Evolutionary conservation across 2,113 vertebrate species (phyloP).

Genomic region (Alethe diademata): DNA sequence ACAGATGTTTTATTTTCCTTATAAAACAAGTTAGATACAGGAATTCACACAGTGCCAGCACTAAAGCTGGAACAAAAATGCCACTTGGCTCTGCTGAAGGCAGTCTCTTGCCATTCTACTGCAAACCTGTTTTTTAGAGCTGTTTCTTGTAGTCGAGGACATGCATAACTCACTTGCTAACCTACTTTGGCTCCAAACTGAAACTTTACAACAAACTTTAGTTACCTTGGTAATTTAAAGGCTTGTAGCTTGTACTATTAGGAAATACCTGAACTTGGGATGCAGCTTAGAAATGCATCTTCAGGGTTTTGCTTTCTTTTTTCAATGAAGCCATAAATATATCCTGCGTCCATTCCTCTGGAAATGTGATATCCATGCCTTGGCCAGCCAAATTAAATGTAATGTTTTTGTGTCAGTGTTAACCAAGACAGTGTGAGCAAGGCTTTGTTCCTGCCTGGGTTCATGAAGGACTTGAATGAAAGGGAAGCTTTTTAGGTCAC

Average conservation of each 20-base stretch:
- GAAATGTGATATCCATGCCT: neutral
- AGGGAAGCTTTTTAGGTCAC: neutral
- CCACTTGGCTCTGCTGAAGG: neutral
- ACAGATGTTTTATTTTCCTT: neutral
- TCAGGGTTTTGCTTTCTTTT: neutral
- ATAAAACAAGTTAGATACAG: neutral
- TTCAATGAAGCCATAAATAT: neutral
- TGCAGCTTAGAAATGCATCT: neutral
- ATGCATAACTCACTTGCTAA: neutral
- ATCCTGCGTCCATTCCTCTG: neutral
- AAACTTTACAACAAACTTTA: neutral
- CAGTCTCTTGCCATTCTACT: neutral
- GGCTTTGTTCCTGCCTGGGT: neutral
- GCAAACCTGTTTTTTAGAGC: neutral
- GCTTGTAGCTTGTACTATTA: neutral
- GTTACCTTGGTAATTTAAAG: neutral
- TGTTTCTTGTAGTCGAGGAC: neutral
- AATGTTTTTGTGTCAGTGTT: neutral
- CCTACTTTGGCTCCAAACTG: neutral
- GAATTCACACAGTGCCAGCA: neutral
- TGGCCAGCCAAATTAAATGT: neutral
- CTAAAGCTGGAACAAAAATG: neutral
- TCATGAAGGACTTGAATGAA: neutral
- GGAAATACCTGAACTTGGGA: neutral
- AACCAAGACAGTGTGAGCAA: neutral